phyloP scores from a whole-genome alignment of 2,113 vertebrate genomes.

The Daboia siamensis region DNA sequence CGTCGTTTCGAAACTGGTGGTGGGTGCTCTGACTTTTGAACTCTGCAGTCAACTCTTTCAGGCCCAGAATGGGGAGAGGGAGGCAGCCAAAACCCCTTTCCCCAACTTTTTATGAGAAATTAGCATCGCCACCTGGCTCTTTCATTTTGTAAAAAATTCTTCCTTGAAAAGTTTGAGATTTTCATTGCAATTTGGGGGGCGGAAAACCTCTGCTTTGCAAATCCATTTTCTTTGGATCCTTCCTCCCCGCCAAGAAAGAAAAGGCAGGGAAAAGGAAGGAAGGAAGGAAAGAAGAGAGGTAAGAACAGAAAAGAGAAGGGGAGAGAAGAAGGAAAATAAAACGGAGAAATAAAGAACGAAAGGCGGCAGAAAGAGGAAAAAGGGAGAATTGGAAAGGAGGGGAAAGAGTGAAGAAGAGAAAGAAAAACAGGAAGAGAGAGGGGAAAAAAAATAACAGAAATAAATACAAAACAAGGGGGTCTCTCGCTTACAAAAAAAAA shows the following conservation, averaged over 20 bases:
- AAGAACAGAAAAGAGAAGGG: too few relatives aligned
- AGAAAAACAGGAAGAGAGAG: too few relatives aligned
- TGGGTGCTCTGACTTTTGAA: neutral
- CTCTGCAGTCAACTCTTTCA: neutral
- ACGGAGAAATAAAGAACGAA: too few relatives aligned
- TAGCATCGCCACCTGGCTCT: fast-evolving
- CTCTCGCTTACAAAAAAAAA: neutral
- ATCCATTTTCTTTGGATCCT: neutral
- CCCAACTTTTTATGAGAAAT: neutral
- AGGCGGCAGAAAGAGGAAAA: neutral
- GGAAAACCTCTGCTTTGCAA: neutral
- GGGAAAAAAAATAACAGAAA: neutral
- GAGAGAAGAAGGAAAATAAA: too few relatives aligned
- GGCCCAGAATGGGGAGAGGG: neutral
- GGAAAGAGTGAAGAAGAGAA: fast-evolving
- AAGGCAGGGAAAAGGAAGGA: neutral
- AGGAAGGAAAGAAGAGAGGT: too few relatives aligned
- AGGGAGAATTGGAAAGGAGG: neutral
- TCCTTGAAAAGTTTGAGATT: neutral
- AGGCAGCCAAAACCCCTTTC: neutral
- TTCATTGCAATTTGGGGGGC: neutral
- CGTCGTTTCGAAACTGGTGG: neutral
- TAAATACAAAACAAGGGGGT: neutral
- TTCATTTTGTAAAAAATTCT: neutral
- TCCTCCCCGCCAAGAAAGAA: neutral